phyloP scores from a whole-genome alignment of 2,888 invertebrate genomes.

The Gandaritis pyraliata region DNA sequence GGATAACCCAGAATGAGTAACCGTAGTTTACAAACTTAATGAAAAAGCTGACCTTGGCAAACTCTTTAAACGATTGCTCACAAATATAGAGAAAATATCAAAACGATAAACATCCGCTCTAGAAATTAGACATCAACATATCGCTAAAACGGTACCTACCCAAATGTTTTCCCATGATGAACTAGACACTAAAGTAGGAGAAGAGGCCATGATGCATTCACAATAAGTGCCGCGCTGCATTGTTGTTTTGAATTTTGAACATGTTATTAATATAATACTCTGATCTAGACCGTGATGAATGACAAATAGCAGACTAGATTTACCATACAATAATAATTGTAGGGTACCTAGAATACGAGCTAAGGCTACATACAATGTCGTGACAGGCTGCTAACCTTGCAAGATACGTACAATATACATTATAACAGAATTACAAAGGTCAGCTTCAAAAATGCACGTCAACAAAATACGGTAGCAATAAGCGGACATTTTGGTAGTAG shows the following conservation, averaged over 20 bases:
- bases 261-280: conserved; percentile 21
- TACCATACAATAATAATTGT: conserved; percentile 28
- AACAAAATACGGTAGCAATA: conserved; percentile 23
- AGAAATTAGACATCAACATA: neutral
- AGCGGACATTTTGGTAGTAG: conserved; percentile 29
- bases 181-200: neutral
- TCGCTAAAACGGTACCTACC: too few relatives aligned
- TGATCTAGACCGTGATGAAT: conserved; percentile 32
- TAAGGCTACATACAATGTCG: conserved; percentile 11
- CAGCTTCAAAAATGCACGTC: conserved; percentile 23
- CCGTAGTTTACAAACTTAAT: too few relatives aligned
- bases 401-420: conserved; percentile 1
- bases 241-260: conserved; percentile 23
- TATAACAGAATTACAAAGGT: conserved; percentile 13
- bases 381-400: conserved; percentile 22
- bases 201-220: conserved; percentile 15
- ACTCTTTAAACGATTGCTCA: too few relatives aligned
- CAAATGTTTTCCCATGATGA: neutral
- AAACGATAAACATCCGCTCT: too few relatives aligned
- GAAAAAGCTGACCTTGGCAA: too few relatives aligned
- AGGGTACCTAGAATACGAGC: conserved; percentile 7
- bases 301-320: conserved; percentile 25
- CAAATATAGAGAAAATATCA: too few relatives aligned
- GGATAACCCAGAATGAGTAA: too few relatives aligned
- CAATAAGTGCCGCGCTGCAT: conserved; percentile 11